Base-by-base conservation (phyloP, 2,888 invertebrate species). In the Exocentrus adspersus region DNA sequence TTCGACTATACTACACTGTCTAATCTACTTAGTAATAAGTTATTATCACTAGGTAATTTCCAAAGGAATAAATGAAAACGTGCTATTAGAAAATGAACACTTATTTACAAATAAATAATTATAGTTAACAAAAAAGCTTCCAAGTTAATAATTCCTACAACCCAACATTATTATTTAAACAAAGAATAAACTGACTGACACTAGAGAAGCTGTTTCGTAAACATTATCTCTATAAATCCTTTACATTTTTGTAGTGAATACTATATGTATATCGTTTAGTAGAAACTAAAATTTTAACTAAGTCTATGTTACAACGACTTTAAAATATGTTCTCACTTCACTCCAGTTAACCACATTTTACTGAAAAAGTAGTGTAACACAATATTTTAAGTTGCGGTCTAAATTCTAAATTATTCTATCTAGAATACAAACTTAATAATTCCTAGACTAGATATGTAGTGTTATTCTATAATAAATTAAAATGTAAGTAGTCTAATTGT, bases 1-100 rank as follows among this genome's bases (percentile, higher is more conserved):
- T 77, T 77, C 77, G 77, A 78, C 77, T 78, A 78, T 71, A 53
- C 72, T 72, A 72, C 72, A 50, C 61, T 37, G 45, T 59, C 73
- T 72, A 72, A 9, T 28, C 70, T 65, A 68, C 69, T 54, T 59
- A 62, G 28, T 59, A 20, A 52, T 42, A 60, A 24, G 16, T 12
- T 51, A n/a, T 41, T 50, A 59, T 59, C 41, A 59, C 50, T 50
- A 50, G n/a, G 7, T 17, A 28, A 46, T 24, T 9, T 24, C 50
- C n/a, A 58, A 59, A 9, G 24, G 12, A 41, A 32, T 45, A 51
- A 62, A 56, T 48, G 7, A 53, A 43, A 52, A 62, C 62, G 58
- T 62, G 54, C 62, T 32, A 46, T 62, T 52, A 58, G 41, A n/a
- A 51, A 43, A n/a, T 24, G 14, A 42, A 53, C 12, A 53, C 12